phyloP scores from a whole-genome alignment of 2,797 vertebrate species.

The Eutrigla gurnardus region DNA sequence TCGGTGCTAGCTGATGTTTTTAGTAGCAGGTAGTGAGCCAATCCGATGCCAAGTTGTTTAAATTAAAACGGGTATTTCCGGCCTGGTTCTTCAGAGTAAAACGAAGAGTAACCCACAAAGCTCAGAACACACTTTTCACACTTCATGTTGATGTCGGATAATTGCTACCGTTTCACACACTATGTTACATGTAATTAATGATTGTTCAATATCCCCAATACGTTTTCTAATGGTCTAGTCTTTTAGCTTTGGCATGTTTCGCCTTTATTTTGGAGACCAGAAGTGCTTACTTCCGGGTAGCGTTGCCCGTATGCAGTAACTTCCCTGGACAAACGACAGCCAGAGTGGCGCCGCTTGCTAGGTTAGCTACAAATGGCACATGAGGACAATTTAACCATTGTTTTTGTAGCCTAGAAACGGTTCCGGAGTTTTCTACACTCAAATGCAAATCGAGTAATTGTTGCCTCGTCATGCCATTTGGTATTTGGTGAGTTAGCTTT shows the following conservation, averaged over 20 bases:
- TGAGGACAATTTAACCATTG: constrained; percentile 4
- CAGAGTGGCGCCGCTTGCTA: constrained; percentile 72
- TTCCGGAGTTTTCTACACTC: background rate
- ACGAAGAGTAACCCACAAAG: background rate
- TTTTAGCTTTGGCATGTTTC: too few relatives aligned
- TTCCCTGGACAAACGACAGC: constrained; percentile 40
- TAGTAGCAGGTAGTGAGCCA: constrained; percentile 37
- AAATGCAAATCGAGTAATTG: accelerated
- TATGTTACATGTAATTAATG: background rate
- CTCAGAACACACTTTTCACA: background rate
- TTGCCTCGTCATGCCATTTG: accelerated
- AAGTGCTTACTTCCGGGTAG: background rate
- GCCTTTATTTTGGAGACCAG: constrained; percentile 28
- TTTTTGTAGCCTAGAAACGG: background rate
- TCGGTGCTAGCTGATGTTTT: constrained; percentile 53
- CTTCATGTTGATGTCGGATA: background rate
- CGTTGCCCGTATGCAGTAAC: background rate
- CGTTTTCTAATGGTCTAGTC: too few relatives aligned
- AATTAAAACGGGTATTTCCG: background rate
- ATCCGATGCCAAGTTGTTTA: background rate
- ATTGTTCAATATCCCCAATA: background rate
- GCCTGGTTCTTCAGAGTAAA: constrained; percentile 38
- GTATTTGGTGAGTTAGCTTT: constrained; percentile 4
- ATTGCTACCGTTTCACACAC: background rate
- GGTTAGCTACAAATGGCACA: constrained; percentile 12